Evolutionary conservation across 2,797 vertebrate species (phyloP).

Genomic region (Urosaurus nigricauda): DNA sequence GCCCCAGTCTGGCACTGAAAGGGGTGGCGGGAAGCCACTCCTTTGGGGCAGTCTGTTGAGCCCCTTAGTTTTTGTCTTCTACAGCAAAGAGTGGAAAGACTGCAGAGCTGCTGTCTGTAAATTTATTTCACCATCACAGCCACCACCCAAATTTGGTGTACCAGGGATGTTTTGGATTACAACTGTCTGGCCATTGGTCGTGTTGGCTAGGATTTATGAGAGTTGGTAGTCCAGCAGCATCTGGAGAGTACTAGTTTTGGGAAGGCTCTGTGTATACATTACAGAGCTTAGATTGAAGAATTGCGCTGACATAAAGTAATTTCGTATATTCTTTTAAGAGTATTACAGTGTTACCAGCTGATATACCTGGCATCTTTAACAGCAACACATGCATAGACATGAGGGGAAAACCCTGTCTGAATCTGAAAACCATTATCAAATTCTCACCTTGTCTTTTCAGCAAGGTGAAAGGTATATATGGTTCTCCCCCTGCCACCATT

Average conservation of each 20-base stretch:
- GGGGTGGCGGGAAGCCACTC: too few species aligned
- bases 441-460: neutral
- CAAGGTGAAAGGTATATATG: neutral
- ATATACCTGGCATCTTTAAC: neutral
- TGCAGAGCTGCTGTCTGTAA: neutral
- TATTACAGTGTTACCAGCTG: neutral
- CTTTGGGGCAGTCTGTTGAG: too few species aligned
- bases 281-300: neutral
- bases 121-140: rapidly evolving
- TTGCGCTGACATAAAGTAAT: neutral
- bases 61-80: neutral
- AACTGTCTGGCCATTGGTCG: neutral
- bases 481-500: neutral
- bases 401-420: too few species aligned
- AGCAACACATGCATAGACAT: neutral
- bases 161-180: neutral
- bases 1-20: too few species aligned
- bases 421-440: neutral
- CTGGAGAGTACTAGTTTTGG: neutral
- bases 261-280: neutral
- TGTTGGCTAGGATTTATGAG: neutral
- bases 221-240: neutral
- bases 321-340: neutral
- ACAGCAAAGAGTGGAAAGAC: neutral
- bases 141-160: neutral